These are phyloP conservation scores for Erebia epiphron DNA, from an alignment of 2,888 invertebrate species.

Conservation along the genomic window DNA sequence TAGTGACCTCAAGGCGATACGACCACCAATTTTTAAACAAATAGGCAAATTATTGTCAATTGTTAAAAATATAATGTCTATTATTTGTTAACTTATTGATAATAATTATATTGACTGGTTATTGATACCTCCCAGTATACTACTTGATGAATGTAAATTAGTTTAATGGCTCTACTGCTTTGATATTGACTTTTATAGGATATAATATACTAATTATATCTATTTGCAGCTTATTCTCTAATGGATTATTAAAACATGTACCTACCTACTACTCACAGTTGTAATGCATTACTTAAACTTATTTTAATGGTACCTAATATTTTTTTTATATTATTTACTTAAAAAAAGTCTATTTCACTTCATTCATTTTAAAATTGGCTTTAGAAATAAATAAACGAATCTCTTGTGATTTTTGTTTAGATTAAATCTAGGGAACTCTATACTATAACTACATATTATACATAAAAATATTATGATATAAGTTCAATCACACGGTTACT, in stretches of 20 bases:
- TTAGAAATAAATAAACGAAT: constrained; percentile 32
- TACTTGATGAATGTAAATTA: constrained; percentile 30
- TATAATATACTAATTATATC: constrained; percentile 13
- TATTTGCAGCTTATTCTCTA: constrained; percentile 32
- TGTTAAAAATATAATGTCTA: constrained; percentile 59
- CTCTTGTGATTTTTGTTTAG: constrained; percentile 31
- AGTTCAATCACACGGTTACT: constrained; percentile 29
- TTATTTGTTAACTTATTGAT: constrained; percentile 52
- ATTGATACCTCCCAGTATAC: constrained; percentile 41
- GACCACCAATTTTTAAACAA: constrained; percentile 51
- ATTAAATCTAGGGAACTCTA: constrained; percentile 24
- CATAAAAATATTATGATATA: background rate
- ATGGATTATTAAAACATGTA: constrained; percentile 22
- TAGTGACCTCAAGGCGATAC: constrained; percentile 38
- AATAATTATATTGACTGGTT: constrained; percentile 42
- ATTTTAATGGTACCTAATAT: constrained; percentile 17
- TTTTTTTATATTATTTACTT: constrained; percentile 3
- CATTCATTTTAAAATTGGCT: constrained; percentile 25
- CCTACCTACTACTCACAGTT: constrained; percentile 13
- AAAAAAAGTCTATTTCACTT: background rate
- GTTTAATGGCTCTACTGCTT: constrained; percentile 26
- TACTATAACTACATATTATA: constrained; percentile 9
- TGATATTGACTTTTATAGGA: constrained; percentile 26
- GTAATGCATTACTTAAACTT: constrained; percentile 15
- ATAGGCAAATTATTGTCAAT: constrained; percentile 66